Base-by-base conservation (phyloP, 2,113 vertebrate species). In the Haemorhous mexicanus region DNA sequence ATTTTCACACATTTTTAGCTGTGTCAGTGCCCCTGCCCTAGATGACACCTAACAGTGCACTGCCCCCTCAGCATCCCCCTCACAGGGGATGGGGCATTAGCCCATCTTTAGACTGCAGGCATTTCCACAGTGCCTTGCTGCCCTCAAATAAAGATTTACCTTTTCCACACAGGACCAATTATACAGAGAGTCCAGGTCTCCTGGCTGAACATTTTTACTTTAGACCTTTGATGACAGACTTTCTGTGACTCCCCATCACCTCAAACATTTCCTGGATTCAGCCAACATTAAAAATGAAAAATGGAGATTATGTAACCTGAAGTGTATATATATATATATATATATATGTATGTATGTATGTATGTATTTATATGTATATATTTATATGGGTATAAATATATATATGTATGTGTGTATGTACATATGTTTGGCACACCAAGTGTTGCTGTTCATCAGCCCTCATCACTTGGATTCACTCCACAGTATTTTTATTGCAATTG, bases 401-500 rank as follows among this genome's bases (percentile, higher is more conserved):
- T 28, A 5, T 52, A 8, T 14, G 5, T 52, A 46, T n/a, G 3
- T 9, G 16, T 16, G 1, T 32, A 27, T 16, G 6, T 22, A 58
- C 6, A 24, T 24, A 16, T 61, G 8, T 11, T 33, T n/a, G 41
- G 23, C 28, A 39, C 37, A 41, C 2, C 0, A 1, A 80, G 23
- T 13, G 16, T 6, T 81, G 47, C 32, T 91, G 39, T 30, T 87
- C 7, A 64, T 70, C 43, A 43, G 4, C 12, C 43, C 13, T 39
- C 33, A 43, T 13, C 27, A 7, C 18, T 13, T 27, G 16, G 6
- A 81, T 11, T 47, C 3, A n/a, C 27, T 28, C 63, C 6, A 23
- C 2, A 1, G 24, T 53, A 46, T 39, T 88, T 46, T 55, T 83
- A 56, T 5, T 73, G 53, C 30, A 43, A 24, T 6, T 62, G 27